phyloP scores from a whole-genome alignment of 1,140 invertebrate genomes.

The Sipha flava region DNA sequence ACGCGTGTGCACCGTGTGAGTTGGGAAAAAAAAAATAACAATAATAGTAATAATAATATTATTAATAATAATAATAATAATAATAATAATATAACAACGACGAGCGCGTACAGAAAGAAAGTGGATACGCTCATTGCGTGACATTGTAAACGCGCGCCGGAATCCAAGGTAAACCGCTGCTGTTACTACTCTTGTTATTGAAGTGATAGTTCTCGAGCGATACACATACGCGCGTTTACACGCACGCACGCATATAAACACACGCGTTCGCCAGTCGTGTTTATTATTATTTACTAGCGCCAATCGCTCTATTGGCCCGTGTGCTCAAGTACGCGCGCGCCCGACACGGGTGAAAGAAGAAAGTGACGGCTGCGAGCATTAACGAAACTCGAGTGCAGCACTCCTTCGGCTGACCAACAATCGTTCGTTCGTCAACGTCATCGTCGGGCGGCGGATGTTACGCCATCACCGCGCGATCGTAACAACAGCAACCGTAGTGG shows the following conservation, averaged over 20 bases:
- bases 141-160: neutral
- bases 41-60: neutral
- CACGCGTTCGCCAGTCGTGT: neutral
- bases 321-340: neutral
- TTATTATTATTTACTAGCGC: neutral
- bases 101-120: neutral
- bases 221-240: neutral
- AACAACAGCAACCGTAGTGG: no score
- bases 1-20: neutral
- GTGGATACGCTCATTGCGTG: slow-evolving; percentile 3
- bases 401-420: neutral
- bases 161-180: slow-evolving; percentile 5
- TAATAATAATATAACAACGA: neutral
- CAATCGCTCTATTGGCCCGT: neutral
- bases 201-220: slow-evolving; percentile 5
- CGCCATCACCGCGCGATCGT: neutral
- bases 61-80: neutral
- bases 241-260: no score
- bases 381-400: neutral
- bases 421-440: neutral
- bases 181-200: neutral
- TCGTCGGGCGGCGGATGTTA: neutral
- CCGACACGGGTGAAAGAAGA: neutral
- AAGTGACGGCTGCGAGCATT: neutral
- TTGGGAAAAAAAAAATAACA: neutral